A percentile compares a stretch with the other conserved stretches of the same genome.
These are phyloP conservation scores for Odontomachus brunneus DNA, from an alignment of 1,140 invertebrate genomes.

Conservation along the genomic window DNA sequence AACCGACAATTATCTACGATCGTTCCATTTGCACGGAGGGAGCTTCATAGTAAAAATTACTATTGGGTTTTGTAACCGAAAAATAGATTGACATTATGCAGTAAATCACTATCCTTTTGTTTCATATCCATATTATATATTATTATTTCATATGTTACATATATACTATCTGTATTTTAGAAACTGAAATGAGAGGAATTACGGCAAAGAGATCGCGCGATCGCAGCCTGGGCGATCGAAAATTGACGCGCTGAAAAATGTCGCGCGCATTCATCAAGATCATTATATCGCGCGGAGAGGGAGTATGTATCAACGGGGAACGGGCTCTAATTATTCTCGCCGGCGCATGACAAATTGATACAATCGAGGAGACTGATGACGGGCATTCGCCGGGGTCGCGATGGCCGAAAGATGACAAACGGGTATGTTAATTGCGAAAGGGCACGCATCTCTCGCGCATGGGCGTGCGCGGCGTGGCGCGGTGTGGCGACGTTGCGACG, in stretches of 20 bases:
- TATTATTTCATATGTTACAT: too few relatives aligned
- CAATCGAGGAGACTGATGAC: constrained; percentile 46
- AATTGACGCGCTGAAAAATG: constrained; percentile 39
- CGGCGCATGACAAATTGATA: constrained; percentile 45
- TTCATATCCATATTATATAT: too few relatives aligned
- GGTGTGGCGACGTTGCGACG: constrained; percentile 35
- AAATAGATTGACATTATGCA: too few relatives aligned
- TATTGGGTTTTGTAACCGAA: too few relatives aligned
- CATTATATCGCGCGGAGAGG: constrained; percentile 44
- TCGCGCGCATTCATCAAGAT: constrained; percentile 51
- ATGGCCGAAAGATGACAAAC: constrained; percentile 51
- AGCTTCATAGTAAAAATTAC: too few relatives aligned
- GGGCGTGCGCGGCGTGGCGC: constrained; percentile 44
- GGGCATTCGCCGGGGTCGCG: constrained; percentile 29
- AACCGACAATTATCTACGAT: too few relatives aligned
- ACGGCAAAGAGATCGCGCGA: too few relatives aligned
- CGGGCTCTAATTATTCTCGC: constrained; percentile 53
- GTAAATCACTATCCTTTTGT: too few relatives aligned
- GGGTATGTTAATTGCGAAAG: constrained; percentile 68
- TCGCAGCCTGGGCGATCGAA: not conserved
- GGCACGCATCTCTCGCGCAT: constrained; percentile 49
- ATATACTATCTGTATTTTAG: too few relatives aligned
- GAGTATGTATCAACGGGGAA: constrained; percentile 40
- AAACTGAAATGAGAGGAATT: too few relatives aligned
- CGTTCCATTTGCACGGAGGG: too few relatives aligned